Evolutionary conservation across 2,797 vertebrate species (phyloP).

Genomic region (Aeoliscus strigatus): DNA sequence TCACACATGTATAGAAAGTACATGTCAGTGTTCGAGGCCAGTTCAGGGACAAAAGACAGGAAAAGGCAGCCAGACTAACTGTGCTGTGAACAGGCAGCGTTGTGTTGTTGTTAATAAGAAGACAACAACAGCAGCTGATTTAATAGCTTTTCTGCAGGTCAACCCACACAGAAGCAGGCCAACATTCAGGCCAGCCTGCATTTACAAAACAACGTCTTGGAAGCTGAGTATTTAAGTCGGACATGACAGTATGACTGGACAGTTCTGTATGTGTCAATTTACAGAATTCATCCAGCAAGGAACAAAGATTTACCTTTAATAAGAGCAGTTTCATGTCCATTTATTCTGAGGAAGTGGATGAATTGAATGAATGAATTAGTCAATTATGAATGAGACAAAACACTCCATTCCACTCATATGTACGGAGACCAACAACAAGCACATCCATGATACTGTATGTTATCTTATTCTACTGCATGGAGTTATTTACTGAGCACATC

Average conservation of each 20-base stretch:
- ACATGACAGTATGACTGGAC: neutral
- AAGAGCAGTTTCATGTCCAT: neutral
- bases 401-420: neutral
- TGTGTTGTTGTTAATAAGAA: neutral
- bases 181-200: neutral
- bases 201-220: conserved; percentile 3
- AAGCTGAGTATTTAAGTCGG: conserved; percentile 1
- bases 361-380: no score
- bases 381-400: no score
- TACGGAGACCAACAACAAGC: conserved; percentile 21
- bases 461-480: conserved; percentile 31
- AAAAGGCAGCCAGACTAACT: conserved; percentile 18
- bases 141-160: neutral
- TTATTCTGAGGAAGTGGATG: conserved; percentile 5
- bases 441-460: conserved; percentile 24
- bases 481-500: conserved; percentile 37
- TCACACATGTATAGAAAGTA: conserved; percentile 20
- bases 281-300: no score
- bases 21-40: neutral
- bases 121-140: neutral
- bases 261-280: no score
- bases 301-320: no score
- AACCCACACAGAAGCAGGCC: neutral
- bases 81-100: conserved; percentile 2
- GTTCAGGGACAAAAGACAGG: conserved; percentile 33